phyloP scores from a whole-genome alignment of 1,140 invertebrate species.

The Diabrotica virgifera region DNA sequence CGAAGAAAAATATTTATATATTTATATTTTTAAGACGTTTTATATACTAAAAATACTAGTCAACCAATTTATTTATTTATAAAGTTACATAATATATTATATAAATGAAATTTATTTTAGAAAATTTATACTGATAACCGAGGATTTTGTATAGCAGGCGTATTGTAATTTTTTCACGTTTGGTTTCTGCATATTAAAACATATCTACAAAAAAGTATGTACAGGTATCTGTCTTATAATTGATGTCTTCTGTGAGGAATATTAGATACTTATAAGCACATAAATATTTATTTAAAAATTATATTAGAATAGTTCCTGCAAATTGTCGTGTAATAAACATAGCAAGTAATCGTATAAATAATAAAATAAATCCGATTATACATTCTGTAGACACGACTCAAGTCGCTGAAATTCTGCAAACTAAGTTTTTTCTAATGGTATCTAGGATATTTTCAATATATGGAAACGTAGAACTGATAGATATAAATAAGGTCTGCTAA shows the following conservation, averaged over 20 bases:
- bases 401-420: background rate
- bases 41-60: background rate
- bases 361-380: background rate
- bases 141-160: background rate
- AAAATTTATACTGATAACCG: background rate
- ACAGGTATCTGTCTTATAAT: background rate
- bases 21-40: slow-evolving; percentile 3
- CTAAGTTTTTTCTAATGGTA: background rate
- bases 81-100: background rate
- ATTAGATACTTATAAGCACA: slow-evolving; percentile 1
- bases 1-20: slow-evolving; percentile 3
- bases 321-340: background rate
- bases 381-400: background rate
- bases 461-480: too few relatives aligned
- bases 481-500: too few relatives aligned
- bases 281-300: background rate
- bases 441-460: too few relatives aligned
- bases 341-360: background rate
- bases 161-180: slow-evolving; percentile 1
- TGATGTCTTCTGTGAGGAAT: background rate
- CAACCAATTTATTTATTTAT: background rate
- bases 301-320: slow-evolving; percentile 1
- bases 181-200: background rate
- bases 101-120: slow-evolving; percentile 3
- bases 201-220: background rate